Evolutionary conservation across 2,888 invertebrate species (phyloP).

Genomic region (Ischnus inquisitorius): DNA sequence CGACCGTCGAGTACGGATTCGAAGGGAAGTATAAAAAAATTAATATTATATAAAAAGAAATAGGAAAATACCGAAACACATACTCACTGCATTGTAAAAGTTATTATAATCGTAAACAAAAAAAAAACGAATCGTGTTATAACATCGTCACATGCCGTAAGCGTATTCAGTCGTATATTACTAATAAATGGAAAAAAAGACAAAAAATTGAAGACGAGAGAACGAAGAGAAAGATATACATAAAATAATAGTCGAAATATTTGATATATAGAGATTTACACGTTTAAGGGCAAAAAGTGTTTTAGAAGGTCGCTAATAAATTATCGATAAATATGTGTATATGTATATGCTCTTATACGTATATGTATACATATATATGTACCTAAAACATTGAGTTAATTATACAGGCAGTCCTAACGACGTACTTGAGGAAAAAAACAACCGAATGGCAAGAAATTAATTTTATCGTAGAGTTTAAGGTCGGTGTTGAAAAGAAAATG

Average conservation of each 20-base stretch:
- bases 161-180: constrained; percentile 40
- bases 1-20: not conserved
- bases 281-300: constrained; percentile 66
- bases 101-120: constrained; percentile 44
- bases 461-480: constrained; percentile 73
- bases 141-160: constrained; percentile 56
- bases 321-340: constrained; percentile 44
- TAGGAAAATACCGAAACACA: constrained; percentile 26
- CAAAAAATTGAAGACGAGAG: not conserved
- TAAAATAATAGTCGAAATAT: constrained; percentile 66
- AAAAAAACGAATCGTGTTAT: constrained; percentile 25
- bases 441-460: constrained; percentile 11
- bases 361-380: constrained; percentile 38
- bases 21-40: constrained; percentile 9
- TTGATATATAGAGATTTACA: constrained; percentile 71
- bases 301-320: constrained; percentile 68
- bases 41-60: constrained; percentile 3
- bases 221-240: constrained; percentile 37
- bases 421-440: constrained; percentile 71
- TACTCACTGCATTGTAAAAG: constrained; percentile 50
- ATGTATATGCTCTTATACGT: constrained; percentile 34
- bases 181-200: constrained; percentile 23
- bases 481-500: constrained; percentile 70
- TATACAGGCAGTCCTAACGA: constrained; percentile 74
- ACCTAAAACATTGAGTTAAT: constrained; percentile 50